Conservation (phyloP, 2,797 vertebrate genomes). For the Neosilurus mollespiculum region DNA sequence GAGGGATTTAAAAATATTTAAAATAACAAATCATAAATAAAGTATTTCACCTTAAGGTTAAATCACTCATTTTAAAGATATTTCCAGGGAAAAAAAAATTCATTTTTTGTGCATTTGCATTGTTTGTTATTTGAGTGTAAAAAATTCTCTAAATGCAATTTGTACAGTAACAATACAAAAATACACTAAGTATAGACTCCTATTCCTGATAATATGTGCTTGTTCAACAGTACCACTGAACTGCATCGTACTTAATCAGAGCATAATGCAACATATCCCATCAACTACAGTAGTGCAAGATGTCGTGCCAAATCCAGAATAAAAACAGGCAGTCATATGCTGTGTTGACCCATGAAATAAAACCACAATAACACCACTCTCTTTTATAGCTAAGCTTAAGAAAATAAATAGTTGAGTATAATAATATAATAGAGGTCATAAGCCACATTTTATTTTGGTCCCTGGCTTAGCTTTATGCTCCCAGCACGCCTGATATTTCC, state of each 20-base stretch:
- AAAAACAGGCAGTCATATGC: not conserved
- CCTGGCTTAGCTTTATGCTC: constrained; percentile 1
- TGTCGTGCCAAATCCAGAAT: constrained; percentile 3
- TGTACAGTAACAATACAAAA: constrained; percentile 28
- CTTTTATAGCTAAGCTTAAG: not conserved
- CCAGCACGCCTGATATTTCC: constrained; percentile 3
- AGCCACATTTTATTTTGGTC: constrained; percentile 2
- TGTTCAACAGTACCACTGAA: constrained; percentile 37
- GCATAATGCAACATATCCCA: constrained; percentile 2
- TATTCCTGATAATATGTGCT: constrained; percentile 20
- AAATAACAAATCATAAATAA: not conserved
- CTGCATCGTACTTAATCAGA: constrained; percentile 26
- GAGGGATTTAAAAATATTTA: not conserved
- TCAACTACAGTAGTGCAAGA: constrained; percentile 19
- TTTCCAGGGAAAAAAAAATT: not conserved
- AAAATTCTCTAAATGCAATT: constrained; percentile 8
- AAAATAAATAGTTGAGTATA: constrained; percentile 5
- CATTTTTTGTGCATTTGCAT: not conserved
- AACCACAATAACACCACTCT: not conserved
- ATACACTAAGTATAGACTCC: not conserved
- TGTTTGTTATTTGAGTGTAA: not conserved
- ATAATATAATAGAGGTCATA: not conserved
- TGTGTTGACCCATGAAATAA: constrained; percentile 8
- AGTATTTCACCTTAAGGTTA: not conserved
- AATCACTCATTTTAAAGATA: not conserved